Conservation (phyloP, 2,113 vertebrate genomes). For the Trochalopteron elliotii region DNA sequence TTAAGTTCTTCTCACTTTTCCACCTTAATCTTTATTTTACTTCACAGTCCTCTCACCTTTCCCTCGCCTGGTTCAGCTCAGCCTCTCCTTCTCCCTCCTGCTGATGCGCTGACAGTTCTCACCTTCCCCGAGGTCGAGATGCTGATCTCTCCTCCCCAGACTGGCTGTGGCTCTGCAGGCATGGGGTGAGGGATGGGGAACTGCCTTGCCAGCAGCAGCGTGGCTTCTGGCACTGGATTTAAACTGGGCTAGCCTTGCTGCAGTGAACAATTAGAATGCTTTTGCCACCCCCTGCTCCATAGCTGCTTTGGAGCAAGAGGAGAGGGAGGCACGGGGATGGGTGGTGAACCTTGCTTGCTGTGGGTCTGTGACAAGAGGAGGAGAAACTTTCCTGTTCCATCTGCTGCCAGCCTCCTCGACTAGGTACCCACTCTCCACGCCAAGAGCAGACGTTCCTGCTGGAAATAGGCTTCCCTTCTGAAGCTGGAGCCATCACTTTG, state of each 20-base stretch:
- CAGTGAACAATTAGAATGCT: neutral
- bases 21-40: conserved; percentile 27
- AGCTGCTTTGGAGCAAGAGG: conserved; percentile 1
- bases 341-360: neutral
- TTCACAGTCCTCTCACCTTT: conserved; percentile 29
- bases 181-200: neutral
- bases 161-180: neutral
- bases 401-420: conserved; percentile 43
- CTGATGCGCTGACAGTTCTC: neutral
- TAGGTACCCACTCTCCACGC: neutral
- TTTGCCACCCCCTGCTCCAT: neutral
- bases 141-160: neutral
- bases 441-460: conserved; percentile 72
- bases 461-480: conserved; percentile 68
- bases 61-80: neutral
- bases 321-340: neutral
- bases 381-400: conserved; percentile 44
- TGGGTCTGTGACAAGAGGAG: neutral
- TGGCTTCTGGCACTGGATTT: neutral
- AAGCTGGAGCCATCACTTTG: conserved; percentile 67
- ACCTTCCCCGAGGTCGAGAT: neutral
- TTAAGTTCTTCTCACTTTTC: conserved; percentile 57
- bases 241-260: neutral
- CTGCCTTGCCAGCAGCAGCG: neutral
- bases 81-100: neutral